Evolutionary conservation across 2,888 invertebrate species (phyloP).

Genomic region (Drosophila kokeensis): DNA sequence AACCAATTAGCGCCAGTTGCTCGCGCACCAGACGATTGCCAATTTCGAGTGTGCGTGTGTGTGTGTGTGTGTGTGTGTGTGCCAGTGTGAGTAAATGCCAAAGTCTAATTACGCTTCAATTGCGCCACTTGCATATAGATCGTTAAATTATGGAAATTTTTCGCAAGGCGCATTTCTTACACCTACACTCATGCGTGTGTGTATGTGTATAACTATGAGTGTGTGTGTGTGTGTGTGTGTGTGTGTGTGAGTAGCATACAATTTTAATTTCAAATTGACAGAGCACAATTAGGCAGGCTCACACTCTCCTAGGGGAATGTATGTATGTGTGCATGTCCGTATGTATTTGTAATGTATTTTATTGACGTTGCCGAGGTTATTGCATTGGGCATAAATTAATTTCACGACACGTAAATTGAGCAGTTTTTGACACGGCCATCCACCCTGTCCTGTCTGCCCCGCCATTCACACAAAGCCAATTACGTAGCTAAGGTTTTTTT

Average conservation of each 20-base stretch:
- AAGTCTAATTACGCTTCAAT: conserved; percentile 85
- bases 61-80: conserved; percentile 6
- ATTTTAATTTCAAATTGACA: conserved; percentile 82
- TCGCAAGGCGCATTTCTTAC: conserved; percentile 74
- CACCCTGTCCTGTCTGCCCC: neutral
- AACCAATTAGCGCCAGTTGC: conserved; percentile 77
- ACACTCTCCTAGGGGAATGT: conserved; percentile 8
- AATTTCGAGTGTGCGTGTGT: conserved; percentile 42
- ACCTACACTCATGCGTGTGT: conserved; percentile 21
- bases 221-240: conserved; percentile 14
- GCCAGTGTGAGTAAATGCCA: conserved; percentile 56
- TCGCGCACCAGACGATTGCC: conserved; percentile 61
- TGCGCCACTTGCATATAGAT: conserved; percentile 85
- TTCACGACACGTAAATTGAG: conserved; percentile 85
- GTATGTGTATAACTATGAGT: conserved; percentile 11
- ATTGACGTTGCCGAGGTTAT: conserved; percentile 85
- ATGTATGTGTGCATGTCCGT: neutral
- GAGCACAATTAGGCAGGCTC: conserved; percentile 69
- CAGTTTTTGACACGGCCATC: conserved; percentile 75
- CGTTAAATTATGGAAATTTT: conserved; percentile 85
- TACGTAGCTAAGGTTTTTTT: conserved; percentile 66
- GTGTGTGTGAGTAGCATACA: conserved; percentile 47
- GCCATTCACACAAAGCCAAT: conserved; percentile 64
- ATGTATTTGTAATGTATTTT: conserved; percentile 83
- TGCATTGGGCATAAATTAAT: conserved; percentile 85